Base-by-base conservation (phyloP, 1,140 invertebrate species). In the Zaprionus africanus region DNA sequence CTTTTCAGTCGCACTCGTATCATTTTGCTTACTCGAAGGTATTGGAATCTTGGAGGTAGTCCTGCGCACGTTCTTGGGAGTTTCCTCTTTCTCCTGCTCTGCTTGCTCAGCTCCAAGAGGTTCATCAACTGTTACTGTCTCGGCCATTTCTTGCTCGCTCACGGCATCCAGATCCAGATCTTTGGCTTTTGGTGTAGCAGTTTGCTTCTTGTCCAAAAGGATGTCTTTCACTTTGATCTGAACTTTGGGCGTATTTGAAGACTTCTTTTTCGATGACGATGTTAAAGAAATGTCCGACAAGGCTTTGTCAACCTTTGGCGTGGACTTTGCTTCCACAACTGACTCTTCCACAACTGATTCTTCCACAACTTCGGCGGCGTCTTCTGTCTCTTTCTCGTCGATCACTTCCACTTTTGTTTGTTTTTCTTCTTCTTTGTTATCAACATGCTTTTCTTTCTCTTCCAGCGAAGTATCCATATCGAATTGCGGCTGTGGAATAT, bases 161-260 rank as follows among this genome's bases (percentile, higher is more conserved):
- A 7, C 15, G 38, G n/a, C 6, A n/a, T 41, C 5, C 38, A n/a
- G 15, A 46, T 17, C 1, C 38, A n/a, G 38, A 46, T 46, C 7
- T 3, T 11, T 46, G 41, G 7, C 41, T 6, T 46, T 46, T 17
- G n/a, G 41, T 19, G 22, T 36, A 4, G 15, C 43, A 4, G 15
- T 3, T 46, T 28, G 19, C 22, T 11, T 4, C 5, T 11, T n/a
- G n/a, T 51, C 56, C 6, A 41, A 0, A 4, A 24, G 22, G 1
- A 74, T 60, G 24, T 67, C 19, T 28, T 62, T 61, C 1, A 74
- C 5, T 15, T 68, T 74, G 2, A 74, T 26, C 19, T 49, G 41
- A 24, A 69, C 4, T 26, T 69, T 69, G 13, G 19, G 0, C 11
- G 7, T 28, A 54, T 43, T 36, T 2, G 4, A 17, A 13, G 12